Percentiles rank a stretch among this genome's conserved stretches.
These are phyloP conservation scores for Probaryconus sp. DNA, from an alignment of 1,140 invertebrate species.

Conservation along the genomic window DNA sequence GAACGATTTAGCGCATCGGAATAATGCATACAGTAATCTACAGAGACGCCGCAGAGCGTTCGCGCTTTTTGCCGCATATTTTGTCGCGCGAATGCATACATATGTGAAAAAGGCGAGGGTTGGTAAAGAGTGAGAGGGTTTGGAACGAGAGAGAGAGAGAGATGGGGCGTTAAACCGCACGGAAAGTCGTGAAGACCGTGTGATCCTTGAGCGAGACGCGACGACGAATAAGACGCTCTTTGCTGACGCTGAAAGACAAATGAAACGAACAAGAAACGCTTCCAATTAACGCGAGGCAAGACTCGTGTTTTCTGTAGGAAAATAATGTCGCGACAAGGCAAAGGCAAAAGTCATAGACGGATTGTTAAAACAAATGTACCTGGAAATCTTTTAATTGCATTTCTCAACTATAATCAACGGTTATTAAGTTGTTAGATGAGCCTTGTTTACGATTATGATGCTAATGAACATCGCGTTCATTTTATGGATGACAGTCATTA, in stretches of 20 bases:
- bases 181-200: constrained; percentile 28
- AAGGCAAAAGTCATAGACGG: constrained; percentile 14
- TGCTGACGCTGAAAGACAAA: constrained; percentile 37
- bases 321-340: background rate
- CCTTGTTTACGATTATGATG: too few species aligned
- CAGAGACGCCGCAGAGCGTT: constrained; percentile 9
- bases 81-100: constrained; percentile 22
- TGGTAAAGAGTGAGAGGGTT: too few species aligned
- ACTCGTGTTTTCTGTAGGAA: constrained; percentile 11
- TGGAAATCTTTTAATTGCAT: constrained; percentile 27
- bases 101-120: constrained; percentile 28
- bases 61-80: constrained; percentile 42
- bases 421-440: constrained; percentile 16
- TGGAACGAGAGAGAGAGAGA: too few species aligned
- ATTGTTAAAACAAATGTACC: constrained; percentile 21
- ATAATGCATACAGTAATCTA: constrained; percentile 63
- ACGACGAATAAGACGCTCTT: constrained; percentile 3
- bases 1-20: constrained; percentile 65
- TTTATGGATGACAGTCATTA: background rate
- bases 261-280: constrained; percentile 33
- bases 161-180: constrained; percentile 30
- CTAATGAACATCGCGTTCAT: constrained; percentile 2
- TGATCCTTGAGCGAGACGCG: constrained; percentile 2
- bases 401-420: constrained; percentile 23
- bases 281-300: constrained; percentile 36